These are phyloP conservation scores for Argyresthia goedartella DNA, from an alignment of 2,888 invertebrate genomes.

Conservation along the genomic window DNA sequence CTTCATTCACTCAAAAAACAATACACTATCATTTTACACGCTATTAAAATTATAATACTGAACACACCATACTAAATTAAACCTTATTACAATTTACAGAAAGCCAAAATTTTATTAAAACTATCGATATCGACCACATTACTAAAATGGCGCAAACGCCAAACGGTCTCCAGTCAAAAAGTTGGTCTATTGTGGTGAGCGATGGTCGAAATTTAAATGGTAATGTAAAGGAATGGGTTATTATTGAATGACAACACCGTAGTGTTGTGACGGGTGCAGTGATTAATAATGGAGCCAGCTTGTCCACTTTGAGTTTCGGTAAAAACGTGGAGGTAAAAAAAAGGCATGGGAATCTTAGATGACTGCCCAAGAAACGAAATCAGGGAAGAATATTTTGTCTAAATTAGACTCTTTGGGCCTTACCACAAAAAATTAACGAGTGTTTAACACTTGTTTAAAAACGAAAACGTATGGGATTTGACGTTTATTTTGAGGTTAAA, in stretches of 20 bases:
- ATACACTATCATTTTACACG: slow-evolving; percentile 50
- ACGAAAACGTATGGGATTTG: too few relatives aligned
- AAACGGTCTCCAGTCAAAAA: slow-evolving; percentile 6
- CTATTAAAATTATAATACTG: slow-evolving; percentile 33
- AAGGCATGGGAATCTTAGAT: neutral
- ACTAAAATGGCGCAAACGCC: slow-evolving; percentile 19
- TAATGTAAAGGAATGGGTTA: slow-evolving; percentile 43
- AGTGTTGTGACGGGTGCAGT: slow-evolving; percentile 65
- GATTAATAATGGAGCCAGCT: slow-evolving; percentile 65
- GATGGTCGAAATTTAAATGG: slow-evolving; percentile 16
- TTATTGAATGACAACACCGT: slow-evolving; percentile 63
- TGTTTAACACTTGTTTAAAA: too few relatives aligned
- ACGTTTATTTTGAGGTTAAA: too few relatives aligned
- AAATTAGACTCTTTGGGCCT: too few relatives aligned
- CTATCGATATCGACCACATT: slow-evolving; percentile 12
- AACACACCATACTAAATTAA: slow-evolving; percentile 13
- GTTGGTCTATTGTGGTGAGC: rapidly evolving
- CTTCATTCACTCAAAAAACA: slow-evolving; percentile 54
- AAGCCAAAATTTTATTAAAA: neutral
- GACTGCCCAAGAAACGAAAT: too few relatives aligned
- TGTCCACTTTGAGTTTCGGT: slow-evolving; percentile 27
- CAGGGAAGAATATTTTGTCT: too few relatives aligned
- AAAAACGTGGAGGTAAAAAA: neutral
- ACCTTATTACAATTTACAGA: slow-evolving; percentile 9
- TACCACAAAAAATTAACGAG: too few relatives aligned